phyloP scores from a whole-genome alignment of 2,113 vertebrate genomes.

The Arizona elegans region DNA sequence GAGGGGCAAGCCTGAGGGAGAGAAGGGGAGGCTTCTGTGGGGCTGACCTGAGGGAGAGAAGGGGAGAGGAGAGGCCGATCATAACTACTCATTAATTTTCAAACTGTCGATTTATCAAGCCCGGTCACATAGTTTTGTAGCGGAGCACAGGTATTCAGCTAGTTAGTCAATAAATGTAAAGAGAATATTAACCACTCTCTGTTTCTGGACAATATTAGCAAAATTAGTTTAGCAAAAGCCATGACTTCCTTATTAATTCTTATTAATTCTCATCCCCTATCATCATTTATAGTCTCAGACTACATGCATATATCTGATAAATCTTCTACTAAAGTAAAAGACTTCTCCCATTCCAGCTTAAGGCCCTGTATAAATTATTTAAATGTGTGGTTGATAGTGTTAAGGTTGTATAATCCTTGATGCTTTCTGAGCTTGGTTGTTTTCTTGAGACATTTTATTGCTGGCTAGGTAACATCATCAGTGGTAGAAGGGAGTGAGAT shows the following conservation, averaged over 20 bases:
- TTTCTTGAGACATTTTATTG: too few relatives aligned
- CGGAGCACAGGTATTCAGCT: too few relatives aligned
- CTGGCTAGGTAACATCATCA: background rate
- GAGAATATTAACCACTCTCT: background rate
- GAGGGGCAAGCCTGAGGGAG: too few relatives aligned
- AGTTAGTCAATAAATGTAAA: background rate
- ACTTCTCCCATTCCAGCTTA: background rate
- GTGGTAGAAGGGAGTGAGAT: background rate
- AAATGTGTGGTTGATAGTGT: background rate
- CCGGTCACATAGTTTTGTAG: too few relatives aligned
- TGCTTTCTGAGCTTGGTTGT: too few relatives aligned
- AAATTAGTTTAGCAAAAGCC: background rate
- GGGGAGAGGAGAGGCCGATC: too few relatives aligned
- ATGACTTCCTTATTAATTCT: background rate
- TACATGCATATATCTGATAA: background rate
- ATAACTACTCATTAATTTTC: too few relatives aligned
- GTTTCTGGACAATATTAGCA: background rate
- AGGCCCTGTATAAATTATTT: background rate
- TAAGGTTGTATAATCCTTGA: background rate
- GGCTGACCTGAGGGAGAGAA: too few relatives aligned
- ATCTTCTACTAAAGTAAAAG: background rate
- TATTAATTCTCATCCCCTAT: background rate
- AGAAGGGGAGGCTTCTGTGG: too few relatives aligned
- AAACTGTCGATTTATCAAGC: too few relatives aligned
- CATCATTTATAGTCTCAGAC: background rate